A percentile compares a stretch with the other conserved stretches of the same genome.
phyloP scores from a whole-genome alignment of 2,888 invertebrate species.

The Nebria salina region DNA sequence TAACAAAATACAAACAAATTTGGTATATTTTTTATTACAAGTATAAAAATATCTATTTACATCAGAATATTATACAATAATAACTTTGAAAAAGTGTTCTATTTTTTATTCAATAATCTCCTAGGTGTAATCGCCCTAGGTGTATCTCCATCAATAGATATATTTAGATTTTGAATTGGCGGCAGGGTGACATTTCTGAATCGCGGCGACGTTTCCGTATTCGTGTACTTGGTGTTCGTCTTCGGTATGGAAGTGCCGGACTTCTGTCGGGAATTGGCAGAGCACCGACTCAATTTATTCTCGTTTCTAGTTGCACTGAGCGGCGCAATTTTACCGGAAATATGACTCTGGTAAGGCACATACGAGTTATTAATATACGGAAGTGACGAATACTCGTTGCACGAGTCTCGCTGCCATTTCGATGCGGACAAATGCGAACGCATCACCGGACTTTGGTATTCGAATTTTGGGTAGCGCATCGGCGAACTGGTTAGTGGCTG shows the following conservation, averaged over 20 bases:
- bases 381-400: constrained; percentile 54
- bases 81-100: not conserved
- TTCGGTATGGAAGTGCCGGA: constrained; percentile 25
- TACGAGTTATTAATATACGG: constrained; percentile 53
- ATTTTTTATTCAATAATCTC: constrained; percentile 47
- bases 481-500: constrained; percentile 42
- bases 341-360: constrained; percentile 49
- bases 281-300: not conserved
- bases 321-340: constrained; percentile 22
- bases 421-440: constrained; percentile 49
- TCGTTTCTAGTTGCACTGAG: constrained; percentile 42
- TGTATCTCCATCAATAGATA: constrained; percentile 52
- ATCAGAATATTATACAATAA: constrained; percentile 23
- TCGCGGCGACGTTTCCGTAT: constrained; percentile 41
- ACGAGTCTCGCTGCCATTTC: constrained; percentile 49
- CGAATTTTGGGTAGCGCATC: constrained; percentile 35
- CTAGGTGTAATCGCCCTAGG: constrained; percentile 58
- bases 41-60: constrained; percentile 31
- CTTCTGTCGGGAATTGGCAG: constrained; percentile 27
- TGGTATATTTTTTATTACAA: constrained; percentile 22
- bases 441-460: constrained; percentile 46
- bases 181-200: constrained; percentile 54
- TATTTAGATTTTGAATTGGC: constrained; percentile 52
- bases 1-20: not conserved
- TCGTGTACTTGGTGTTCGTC: constrained; percentile 21